A percentile compares a stretch with the other conserved stretches of the same genome.
Conservation (phyloP, 2,113 vertebrate genomes). For the Empidonax alnorum region DNA sequence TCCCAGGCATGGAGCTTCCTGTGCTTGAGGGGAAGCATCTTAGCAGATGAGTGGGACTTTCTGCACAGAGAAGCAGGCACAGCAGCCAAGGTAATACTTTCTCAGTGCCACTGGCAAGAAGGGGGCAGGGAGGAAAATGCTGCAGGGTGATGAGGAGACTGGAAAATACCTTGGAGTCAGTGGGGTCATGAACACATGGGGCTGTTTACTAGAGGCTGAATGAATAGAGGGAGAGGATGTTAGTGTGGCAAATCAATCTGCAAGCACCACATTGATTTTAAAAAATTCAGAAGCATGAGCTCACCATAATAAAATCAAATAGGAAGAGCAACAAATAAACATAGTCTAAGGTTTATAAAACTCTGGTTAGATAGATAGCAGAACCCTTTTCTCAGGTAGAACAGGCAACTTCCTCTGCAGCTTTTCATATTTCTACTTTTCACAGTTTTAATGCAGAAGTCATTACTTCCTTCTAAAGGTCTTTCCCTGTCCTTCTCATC, state of each 20-base stretch:
- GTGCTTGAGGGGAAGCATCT: not conserved
- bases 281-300: constrained; percentile 16
- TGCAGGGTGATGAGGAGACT: not conserved
- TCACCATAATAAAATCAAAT: constrained; percentile 6
- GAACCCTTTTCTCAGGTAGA: not conserved
- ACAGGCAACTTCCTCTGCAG: not conserved
- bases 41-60: not conserved
- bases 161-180: not conserved
- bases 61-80: not conserved
- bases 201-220: not conserved
- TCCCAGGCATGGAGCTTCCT: not conserved
- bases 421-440: constrained; percentile 3
- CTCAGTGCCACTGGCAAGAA: not conserved
- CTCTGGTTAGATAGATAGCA: not conserved
- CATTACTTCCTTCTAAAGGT: not conserved
- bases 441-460: not conserved
- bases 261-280: not conserved
- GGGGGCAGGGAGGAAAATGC: not conserved
- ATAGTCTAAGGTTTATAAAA: not conserved
- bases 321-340: not conserved
- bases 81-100: not conserved
- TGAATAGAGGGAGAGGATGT: not conserved
- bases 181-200: not conserved
- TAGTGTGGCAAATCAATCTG: not conserved
- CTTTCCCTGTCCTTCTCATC: not conserved